Conservation (phyloP, 1,140 invertebrate species). For the Ptiloglossa arizonensis region DNA sequence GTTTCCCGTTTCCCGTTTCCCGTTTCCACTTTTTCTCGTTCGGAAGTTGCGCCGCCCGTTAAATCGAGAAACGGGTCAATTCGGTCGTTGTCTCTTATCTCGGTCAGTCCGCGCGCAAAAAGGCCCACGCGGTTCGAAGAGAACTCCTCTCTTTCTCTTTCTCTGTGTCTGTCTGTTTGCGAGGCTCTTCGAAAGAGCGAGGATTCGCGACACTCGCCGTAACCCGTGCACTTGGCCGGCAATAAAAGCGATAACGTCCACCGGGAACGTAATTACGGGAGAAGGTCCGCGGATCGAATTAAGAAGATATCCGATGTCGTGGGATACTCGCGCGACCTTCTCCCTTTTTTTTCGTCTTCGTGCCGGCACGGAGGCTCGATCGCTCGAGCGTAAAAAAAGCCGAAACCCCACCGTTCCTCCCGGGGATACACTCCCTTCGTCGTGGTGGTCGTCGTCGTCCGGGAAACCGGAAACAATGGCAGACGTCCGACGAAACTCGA, state of each 20-base stretch:
- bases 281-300: constrained; percentile 48
- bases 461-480: constrained; percentile 18
- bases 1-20: too few relatives aligned
- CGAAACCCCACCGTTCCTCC: too few relatives aligned
- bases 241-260: constrained; percentile 53
- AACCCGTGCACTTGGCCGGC: constrained; percentile 33
- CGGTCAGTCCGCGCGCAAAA: constrained; percentile 1
- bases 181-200: background rate
- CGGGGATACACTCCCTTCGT: too few relatives aligned
- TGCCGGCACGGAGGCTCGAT: too few relatives aligned
- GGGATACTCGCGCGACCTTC: background rate
- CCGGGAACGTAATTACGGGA: constrained; percentile 52
- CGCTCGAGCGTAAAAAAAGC: too few relatives aligned
- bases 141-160: too few relatives aligned
- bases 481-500: constrained; percentile 35
- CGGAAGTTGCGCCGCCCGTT: too few relatives aligned
- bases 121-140: too few relatives aligned
- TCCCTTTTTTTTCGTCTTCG: background rate
- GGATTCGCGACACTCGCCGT: constrained; percentile 15
- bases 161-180: too few relatives aligned
- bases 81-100: constrained; percentile 45
- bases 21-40: background rate
- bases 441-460: constrained; percentile 5
- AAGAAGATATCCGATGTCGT: constrained; percentile 26
- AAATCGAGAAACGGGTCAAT: constrained; percentile 23